These are phyloP conservation scores for Papilio aristodemus DNA, from an alignment of 1,140 invertebrate species.

Conservation along the genomic window DNA sequence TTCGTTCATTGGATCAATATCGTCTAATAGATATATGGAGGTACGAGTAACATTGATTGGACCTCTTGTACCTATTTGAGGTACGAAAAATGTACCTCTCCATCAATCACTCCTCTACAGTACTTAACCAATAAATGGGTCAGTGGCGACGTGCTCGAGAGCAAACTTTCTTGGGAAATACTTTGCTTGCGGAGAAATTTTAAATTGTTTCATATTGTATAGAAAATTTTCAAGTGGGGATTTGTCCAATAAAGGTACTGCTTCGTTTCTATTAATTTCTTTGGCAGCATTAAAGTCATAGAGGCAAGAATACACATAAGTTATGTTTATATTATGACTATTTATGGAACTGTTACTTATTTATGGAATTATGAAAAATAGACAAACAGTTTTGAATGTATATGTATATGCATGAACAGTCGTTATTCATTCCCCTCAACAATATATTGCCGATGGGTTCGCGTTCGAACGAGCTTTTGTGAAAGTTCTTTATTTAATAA, in stretches of 20 bases:
- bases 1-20: constrained; percentile 6
- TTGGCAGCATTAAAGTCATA: too few species aligned
- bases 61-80: constrained; percentile 7
- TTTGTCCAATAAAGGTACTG: too few species aligned
- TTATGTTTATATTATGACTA: too few species aligned
- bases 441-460: constrained; percentile 5
- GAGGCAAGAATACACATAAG: too few species aligned
- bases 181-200: background rate
- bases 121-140: constrained; percentile 21
- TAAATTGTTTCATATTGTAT: background rate
- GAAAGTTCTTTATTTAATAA: constrained; percentile 18
- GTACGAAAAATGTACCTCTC: constrained; percentile 1
- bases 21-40: background rate
- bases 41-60: background rate
- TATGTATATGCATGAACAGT: background rate
- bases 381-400: too few species aligned
- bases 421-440: background rate
- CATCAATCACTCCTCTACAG: background rate
- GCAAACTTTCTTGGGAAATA: constrained; percentile 22
- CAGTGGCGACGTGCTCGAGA: constrained; percentile 5
- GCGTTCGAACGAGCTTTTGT: constrained; percentile 10
- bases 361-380: too few species aligned
- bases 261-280: too few species aligned
- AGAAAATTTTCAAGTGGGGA: background rate
- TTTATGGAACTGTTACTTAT: too few species aligned